Percentiles rank a stretch among this genome's conserved stretches.
Conservation (phyloP, 37 sponge, comb jelly and placozoan species). For the Haliclona indistincta region DNA sequence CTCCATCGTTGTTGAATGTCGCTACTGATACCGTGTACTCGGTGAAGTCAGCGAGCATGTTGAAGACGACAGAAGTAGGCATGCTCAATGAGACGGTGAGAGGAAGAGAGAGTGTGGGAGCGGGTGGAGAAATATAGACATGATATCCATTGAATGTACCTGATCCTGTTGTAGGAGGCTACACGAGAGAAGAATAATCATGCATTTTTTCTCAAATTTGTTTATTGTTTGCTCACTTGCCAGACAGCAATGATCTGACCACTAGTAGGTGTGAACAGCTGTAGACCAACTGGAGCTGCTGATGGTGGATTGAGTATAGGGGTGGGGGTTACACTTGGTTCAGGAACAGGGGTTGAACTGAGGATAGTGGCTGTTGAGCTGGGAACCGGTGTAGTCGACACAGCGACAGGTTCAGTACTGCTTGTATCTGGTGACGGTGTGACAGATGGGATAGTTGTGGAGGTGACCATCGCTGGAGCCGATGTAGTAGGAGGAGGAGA, state of each 20-base stretch:
- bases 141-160: constrained; percentile 43
- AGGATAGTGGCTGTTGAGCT: not conserved
- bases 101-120: not conserved
- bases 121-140: constrained; percentile 41
- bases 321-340: not conserved
- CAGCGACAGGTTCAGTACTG: not conserved
- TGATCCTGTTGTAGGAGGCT: not conserved
- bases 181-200: not conserved
- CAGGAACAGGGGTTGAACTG: not conserved
- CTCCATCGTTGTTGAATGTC: constrained; percentile 66
- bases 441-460: constrained; percentile 22
- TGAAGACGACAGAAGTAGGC: not conserved
- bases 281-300: constrained; percentile 5
- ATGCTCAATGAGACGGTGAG: not conserved
- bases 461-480: not conserved
- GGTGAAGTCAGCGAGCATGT: constrained; percentile 41
- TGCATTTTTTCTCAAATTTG: constrained; percentile 1
- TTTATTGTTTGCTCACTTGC: constrained; percentile 18
- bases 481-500: constrained; percentile 1
- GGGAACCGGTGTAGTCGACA: not conserved
- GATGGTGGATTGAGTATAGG: constrained; percentile 17
- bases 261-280: not conserved
- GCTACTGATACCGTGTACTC: constrained; percentile 70
- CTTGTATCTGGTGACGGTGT: not conserved
- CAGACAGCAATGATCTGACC: constrained; percentile 39